Evolutionary conservation across 2,113 vertebrate species (phyloP).

Genomic region (Psammodynastes pulverulentus): DNA sequence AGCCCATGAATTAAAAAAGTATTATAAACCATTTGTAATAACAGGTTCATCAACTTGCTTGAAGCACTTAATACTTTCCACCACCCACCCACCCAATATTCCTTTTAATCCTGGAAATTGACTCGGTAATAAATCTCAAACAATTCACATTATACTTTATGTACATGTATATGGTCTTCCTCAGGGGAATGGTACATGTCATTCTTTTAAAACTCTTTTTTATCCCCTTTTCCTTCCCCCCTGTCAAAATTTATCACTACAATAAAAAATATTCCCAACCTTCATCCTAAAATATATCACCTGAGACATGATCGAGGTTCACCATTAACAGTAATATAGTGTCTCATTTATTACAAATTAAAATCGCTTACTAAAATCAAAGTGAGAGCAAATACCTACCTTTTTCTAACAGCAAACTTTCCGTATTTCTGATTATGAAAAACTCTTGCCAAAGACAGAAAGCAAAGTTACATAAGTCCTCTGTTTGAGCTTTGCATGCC

Average conservation of each 20-base stretch:
- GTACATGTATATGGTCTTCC: not conserved
- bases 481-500: not conserved
- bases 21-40: not conserved
- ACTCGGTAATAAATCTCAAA: conserved; percentile 2
- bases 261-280: conserved; percentile 17
- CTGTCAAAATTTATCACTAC: not conserved
- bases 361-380: not conserved
- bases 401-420: not conserved
- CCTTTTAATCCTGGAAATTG: not conserved
- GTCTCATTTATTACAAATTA: not conserved
- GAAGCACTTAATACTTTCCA: not conserved
- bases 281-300: not conserved
- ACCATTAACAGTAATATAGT: not conserved
- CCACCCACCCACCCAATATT: not conserved
- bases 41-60: too few relatives aligned
- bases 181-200: not conserved
- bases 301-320: not conserved
- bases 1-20: not conserved
- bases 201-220: not conserved
- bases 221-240: not conserved
- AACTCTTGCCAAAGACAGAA: not conserved
- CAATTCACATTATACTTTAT: not conserved
- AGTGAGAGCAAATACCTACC: not conserved
- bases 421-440: not conserved
- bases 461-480: not conserved